Percentiles rank a stretch among this genome's conserved stretches.
These are phyloP conservation scores for Mesembrinibis cayennensis DNA, from an alignment of 2,113 vertebrate genomes.

Conservation along the genomic window DNA sequence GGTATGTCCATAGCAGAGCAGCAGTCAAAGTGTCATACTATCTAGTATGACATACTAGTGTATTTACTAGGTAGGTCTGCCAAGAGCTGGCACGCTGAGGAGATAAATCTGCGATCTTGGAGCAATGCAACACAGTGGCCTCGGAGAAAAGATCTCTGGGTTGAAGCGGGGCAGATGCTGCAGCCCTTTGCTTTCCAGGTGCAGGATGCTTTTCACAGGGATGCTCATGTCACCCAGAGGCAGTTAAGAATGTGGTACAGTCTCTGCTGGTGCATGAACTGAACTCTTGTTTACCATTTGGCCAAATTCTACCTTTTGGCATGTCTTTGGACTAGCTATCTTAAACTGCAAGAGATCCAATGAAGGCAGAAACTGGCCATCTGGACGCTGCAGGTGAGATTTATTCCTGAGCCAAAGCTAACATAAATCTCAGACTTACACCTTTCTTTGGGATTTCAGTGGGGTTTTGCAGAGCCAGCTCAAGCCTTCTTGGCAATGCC, in stretches of 20 bases:
- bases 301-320: neutral
- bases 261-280: neutral
- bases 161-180: neutral
- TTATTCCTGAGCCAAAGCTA: neutral
- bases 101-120: neutral
- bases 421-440: neutral
- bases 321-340: neutral
- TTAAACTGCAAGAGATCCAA: neutral
- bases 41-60: too few relatives aligned
- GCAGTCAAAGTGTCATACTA: neutral
- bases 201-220: neutral
- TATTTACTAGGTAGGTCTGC: neutral
- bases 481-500: neutral
- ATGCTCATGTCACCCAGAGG: neutral
- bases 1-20: neutral
- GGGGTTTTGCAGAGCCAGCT: neutral
- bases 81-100: neutral
- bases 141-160: neutral
- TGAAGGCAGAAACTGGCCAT: neutral
- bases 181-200: neutral
- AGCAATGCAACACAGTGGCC: neutral
- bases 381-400: neutral
- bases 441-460: neutral
- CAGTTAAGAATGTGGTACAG: fast-evolving
- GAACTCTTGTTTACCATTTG: neutral